A percentile compares a stretch with the other conserved stretches of the same genome.
Conservation (phyloP, 2,797 vertebrate species). For the Tapirus indicus region DNA sequence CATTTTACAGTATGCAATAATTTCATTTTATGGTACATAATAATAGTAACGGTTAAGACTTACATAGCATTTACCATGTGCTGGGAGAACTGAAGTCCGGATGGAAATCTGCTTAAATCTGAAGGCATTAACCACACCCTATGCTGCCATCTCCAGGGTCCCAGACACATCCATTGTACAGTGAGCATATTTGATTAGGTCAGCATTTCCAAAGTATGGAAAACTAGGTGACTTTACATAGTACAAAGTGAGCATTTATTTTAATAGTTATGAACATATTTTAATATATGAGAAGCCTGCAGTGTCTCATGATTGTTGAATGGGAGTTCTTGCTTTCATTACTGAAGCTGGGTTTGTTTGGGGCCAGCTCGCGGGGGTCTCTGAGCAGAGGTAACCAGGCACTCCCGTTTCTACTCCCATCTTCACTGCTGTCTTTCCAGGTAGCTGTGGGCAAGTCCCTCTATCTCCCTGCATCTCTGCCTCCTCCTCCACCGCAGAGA, state of each 20-base stretch:
- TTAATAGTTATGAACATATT: neutral
- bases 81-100: neutral
- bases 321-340: neutral
- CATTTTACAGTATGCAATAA: neutral
- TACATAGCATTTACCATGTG: neutral
- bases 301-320: neutral
- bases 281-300: neutral
- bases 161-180: neutral
- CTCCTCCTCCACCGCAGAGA: neutral
- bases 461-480: conserved; percentile 13
- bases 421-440: neutral
- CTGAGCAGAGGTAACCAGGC: neutral
- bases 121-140: neutral
- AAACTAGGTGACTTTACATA: neutral
- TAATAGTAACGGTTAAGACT: neutral
- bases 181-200: neutral
- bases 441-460: neutral
- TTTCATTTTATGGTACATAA: neutral
- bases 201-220: neutral
- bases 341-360: neutral
- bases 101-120: neutral
- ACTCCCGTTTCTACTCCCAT: neutral
- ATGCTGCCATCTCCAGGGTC: neutral
- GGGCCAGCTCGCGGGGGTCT: neutral
- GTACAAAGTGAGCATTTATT: neutral